These are phyloP conservation scores for Digitonthophagus gazella DNA, from an alignment of 2,888 invertebrate species.

Conservation along the genomic window DNA sequence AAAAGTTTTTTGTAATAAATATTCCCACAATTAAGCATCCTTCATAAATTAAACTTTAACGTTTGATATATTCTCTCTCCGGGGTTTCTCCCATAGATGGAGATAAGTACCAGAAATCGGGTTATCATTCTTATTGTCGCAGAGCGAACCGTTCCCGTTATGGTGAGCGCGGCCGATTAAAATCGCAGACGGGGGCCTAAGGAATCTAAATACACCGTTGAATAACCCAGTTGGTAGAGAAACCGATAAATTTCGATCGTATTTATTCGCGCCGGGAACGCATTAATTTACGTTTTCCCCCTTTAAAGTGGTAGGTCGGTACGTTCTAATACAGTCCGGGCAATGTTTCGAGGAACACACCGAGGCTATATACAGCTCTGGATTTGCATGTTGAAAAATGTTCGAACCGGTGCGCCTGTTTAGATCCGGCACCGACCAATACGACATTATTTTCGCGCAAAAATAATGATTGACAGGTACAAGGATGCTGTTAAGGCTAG, in stretches of 20 bases:
- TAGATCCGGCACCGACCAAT: neutral
- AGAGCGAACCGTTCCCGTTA: neutral
- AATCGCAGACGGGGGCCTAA: neutral
- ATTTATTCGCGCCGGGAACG: neutral
- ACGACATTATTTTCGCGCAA: neutral
- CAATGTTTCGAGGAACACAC: neutral
- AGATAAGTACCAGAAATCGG: neutral
- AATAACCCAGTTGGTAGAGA: neutral
- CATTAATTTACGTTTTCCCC: neutral
- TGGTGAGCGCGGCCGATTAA: neutral
- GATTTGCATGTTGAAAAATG: neutral
- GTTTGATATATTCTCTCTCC: too few relatives aligned
- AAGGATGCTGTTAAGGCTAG: neutral
- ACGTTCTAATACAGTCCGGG: neutral
- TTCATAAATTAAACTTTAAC: too few relatives aligned
- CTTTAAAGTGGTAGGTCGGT: neutral
- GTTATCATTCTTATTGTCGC: neutral
- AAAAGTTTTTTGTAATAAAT: too few relatives aligned
- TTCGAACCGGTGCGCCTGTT: neutral
- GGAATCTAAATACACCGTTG: neutral
- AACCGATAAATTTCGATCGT: neutral
- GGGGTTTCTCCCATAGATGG: too few relatives aligned
- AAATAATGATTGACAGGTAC: neutral
- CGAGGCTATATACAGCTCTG: neutral
- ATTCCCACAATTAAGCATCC: neutral